These are phyloP conservation scores for Drosophila nr. fundita DNA, from an alignment of 2,888 invertebrate species.

Conservation along the genomic window DNA sequence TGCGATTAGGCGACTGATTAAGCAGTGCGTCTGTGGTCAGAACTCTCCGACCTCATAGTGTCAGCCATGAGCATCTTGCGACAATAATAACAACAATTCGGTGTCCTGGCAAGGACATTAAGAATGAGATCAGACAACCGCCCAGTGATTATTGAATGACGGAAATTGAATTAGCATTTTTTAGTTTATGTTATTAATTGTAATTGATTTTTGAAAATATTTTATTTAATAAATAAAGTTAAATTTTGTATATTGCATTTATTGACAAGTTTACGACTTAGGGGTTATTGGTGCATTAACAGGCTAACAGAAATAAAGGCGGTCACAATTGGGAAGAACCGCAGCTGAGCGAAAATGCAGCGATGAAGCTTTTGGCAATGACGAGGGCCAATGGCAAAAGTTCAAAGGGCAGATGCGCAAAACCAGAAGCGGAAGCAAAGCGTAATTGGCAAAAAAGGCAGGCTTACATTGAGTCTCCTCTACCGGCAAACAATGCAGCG, in stretches of 20 bases:
- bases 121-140: background rate
- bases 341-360: background rate
- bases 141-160: background rate
- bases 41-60: background rate
- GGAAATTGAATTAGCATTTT: background rate
- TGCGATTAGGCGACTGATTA: conserved; percentile 5
- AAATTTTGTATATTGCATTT: background rate
- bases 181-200: background rate
- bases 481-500: conserved; percentile 15
- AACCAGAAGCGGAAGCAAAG: conserved; percentile 51
- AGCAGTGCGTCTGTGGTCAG: conserved; percentile 36
- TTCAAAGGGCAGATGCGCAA: conserved; percentile 29
- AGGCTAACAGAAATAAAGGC: background rate
- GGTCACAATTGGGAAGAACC: conserved; percentile 4
- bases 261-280: background rate
- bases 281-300: background rate
- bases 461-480: conserved; percentile 3
- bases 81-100: background rate
- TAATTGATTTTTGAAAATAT: background rate
- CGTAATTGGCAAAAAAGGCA: conserved; percentile 27
- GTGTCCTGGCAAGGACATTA: background rate
- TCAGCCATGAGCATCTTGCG: background rate
- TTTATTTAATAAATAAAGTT: background rate
- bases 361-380: conserved; percentile 26
- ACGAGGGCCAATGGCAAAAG: conserved; percentile 29